Evolutionary conservation across 2,113 vertebrate species (phyloP), one percentile per base, ranked within the genome.

Genomic region (Corythaeola cristata): DNA sequence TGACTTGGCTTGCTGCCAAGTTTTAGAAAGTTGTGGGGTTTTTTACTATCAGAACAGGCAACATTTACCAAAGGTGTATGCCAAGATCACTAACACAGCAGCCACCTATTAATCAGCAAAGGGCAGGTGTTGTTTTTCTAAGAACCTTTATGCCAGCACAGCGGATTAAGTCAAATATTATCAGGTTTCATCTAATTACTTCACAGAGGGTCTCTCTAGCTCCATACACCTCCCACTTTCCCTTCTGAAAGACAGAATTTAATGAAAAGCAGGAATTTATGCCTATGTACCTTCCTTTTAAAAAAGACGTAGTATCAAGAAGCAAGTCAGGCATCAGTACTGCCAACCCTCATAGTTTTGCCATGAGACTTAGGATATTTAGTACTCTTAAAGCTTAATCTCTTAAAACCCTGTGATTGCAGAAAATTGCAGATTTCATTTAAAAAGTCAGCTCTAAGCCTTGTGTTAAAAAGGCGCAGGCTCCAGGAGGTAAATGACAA

Each of bases 251-350:
- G 28, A 33, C 68, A 92, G 81, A 62, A 53, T 89, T 69, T 87
- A 60, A 97, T 89, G 93, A 89, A 95, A 88, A 50, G 59, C 60
- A 45, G 68, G 87, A 88, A 28, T n/a, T 60, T 90, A 35, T 55
- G 12, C 30, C 37, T 37, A 39, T 8, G 11, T 63, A 45, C 30
- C 71, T 80, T 56, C 15, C 67, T 56, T 39, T 53, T 55, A 33
- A 32, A 56, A 81, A 81, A 16, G 41, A 33, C 28, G 83, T 21
- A 56, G n/a, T 69, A 81, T 85, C 63, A 90, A 84, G 95, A 74
- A 45, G 63, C 39, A 58, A 58, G 33, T 49, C 83, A 79, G 88
- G 30, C 27, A 53, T 7, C 55, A 28, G 20, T 17, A 53, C 30
- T 37, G 55, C 60, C 37, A 68, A 37, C 23, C n/a, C 47, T 52